Base-by-base conservation (phyloP, 2,797 vertebrate genomes). In the Hemibagrus guttatus region DNA sequence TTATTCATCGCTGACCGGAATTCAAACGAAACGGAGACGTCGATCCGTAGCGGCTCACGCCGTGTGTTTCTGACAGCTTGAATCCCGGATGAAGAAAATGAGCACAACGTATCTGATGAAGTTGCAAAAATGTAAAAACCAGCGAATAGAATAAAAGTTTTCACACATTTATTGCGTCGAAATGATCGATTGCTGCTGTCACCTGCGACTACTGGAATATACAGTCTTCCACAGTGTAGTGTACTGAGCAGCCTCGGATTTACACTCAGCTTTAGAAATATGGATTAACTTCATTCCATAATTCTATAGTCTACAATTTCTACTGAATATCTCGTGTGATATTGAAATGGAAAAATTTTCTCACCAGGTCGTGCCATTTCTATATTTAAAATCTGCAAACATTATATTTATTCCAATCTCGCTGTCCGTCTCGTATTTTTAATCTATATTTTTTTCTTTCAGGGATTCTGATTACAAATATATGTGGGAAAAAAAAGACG, bases 161-260 rank as follows among this genome's bases (percentile, higher is more conserved):
- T 28, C 39, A 6, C 3, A 26, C 79, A 49, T 63, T 63, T 63
- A 81, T 81, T 64, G 59, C 23, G 26, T 6, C 14, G 21, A 49
- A 4, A 4, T 81, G 79, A 81, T 81, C 79, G 79, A 81, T 64
- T 39, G 26, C 79, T 17, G 59, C 59, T 49, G 79, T 81, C 79
- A 64, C 59, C 79, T 12, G 35, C 39, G 39, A 64, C 58, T 59
- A 12, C 3, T 46, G 17, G 13, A 31, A 56, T 19, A 28, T 21
- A 54, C 74, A 56, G 46, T 8, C 7, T 49, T 49, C 1, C 4
- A 21, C 19, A 21, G 4, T 26, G 26, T 23, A 64, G 16, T 8
- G 46, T 17, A 42, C 16, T 0, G 72, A 8, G 26, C 1, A 9
- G 49, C 74, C 28, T 56, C 52, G 8, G 3, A 9, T 28, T 4